Conservation (phyloP, 2,113 vertebrate genomes). For the Chinchilla lanigera region DNA sequence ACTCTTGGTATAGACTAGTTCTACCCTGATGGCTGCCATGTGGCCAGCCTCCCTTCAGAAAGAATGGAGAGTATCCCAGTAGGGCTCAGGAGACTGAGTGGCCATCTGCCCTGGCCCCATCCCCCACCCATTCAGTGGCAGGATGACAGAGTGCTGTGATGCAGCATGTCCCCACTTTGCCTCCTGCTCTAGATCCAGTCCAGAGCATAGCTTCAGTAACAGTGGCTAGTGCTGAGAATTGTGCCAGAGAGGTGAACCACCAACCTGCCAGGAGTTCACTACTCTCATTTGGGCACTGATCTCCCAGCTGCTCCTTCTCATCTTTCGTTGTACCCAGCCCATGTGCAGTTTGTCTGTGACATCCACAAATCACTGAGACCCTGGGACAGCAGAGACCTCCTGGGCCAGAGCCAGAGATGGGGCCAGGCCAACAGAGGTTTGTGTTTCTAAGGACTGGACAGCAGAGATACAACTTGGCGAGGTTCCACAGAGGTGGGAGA, state of each 20-base stretch:
- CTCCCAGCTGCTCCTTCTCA: background rate
- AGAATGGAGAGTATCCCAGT: background rate
- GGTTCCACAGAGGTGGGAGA: background rate
- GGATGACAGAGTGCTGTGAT: background rate
- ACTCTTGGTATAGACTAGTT: background rate
- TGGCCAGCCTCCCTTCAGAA: background rate
- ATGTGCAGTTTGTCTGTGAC: background rate
- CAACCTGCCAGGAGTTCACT: background rate
- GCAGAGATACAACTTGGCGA: background rate
- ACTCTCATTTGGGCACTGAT: background rate
- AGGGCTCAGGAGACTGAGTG: background rate
- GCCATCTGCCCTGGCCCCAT: background rate
- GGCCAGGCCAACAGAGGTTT: background rate
- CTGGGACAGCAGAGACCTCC: background rate
- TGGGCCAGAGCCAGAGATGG: background rate
- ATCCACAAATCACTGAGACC: background rate
- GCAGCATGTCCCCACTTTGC: background rate
- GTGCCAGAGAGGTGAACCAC: background rate
- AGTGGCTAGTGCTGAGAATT: background rate
- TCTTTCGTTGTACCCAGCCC: background rate
- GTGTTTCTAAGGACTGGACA: background rate
- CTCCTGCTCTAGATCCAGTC: background rate
- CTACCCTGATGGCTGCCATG: background rate
- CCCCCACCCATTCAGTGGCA: background rate
- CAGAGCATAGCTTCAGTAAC: background rate